Evolutionary conservation across 1,140 invertebrate genomes (phyloP).

Genomic region (Lutraria rhynchaena): DNA sequence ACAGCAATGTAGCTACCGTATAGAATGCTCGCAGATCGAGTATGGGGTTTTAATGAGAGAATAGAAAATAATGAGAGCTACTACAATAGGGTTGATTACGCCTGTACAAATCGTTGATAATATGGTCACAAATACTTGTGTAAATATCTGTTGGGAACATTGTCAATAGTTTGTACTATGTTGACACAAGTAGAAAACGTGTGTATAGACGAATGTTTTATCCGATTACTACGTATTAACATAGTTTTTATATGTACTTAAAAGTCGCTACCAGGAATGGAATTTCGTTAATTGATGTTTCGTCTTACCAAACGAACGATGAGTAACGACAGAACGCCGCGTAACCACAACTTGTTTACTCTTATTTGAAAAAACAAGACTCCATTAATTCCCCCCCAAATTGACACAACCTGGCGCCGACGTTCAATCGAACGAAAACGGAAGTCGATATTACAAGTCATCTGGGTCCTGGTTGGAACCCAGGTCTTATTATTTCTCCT

Average conservation of each 20-base stretch:
- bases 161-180: constrained; percentile 39
- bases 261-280: constrained; percentile 32
- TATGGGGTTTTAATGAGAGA: constrained; percentile 43
- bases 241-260: constrained; percentile 46
- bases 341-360: constrained; percentile 15
- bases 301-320: neutral
- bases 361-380: neutral
- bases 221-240: constrained; percentile 40
- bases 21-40: constrained; percentile 20
- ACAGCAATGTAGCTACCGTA: constrained; percentile 33
- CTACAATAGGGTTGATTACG: constrained; percentile 51
- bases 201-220: constrained; percentile 36
- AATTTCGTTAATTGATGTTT: constrained; percentile 50
- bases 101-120: neutral
- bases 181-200: constrained; percentile 36
- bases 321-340: constrained; percentile 26
- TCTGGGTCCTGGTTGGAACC: too few relatives aligned
- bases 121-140: constrained; percentile 39
- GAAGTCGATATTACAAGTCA: too few relatives aligned
- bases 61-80: constrained; percentile 5
- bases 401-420: too few relatives aligned
- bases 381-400: too few relatives aligned
- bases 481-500: too few relatives aligned
- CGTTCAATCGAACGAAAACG: too few relatives aligned
- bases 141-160: constrained; percentile 35